Evolutionary conservation across 2,888 invertebrate species (phyloP).

Genomic region (Acholoe squamosa): DNA sequence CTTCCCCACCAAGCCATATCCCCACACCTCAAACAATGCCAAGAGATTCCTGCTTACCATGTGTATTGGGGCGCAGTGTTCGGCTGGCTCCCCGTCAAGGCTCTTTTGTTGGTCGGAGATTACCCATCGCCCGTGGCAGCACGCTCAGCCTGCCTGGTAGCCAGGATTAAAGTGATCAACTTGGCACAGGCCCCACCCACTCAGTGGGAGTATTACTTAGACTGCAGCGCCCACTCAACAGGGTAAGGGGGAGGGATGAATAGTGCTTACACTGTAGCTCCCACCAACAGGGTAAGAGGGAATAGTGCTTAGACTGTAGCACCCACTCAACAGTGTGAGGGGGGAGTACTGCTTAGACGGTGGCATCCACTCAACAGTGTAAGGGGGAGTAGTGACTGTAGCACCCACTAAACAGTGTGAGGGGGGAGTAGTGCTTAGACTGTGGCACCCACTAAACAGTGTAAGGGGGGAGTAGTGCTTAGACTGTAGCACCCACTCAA

Average conservation of each 20-base stretch:
- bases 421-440: too few species aligned
- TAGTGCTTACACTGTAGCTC: too few species aligned
- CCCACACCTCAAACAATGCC: background rate
- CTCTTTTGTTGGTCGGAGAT: background rate
- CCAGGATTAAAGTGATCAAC: conserved; percentile 30
- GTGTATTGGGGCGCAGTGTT: background rate
- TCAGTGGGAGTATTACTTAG: background rate
- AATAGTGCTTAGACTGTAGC: too few species aligned
- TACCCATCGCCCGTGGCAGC: background rate
- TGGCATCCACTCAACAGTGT: too few species aligned
- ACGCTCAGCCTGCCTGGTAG: background rate
- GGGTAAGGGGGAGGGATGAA: background rate
- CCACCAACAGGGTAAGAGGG: too few species aligned
- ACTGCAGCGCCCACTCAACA: background rate
- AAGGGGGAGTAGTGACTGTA: too few species aligned
- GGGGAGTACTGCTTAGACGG: too few species aligned
- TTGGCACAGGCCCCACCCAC: conserved; percentile 4
- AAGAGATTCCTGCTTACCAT: background rate
- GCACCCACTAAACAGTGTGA: too few species aligned
- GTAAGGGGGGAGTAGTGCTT: too few species aligned
- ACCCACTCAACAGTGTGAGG: too few species aligned
- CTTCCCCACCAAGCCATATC: background rate
- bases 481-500: too few species aligned
- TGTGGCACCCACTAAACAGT: too few species aligned
- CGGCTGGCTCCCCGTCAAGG: background rate